Conservation (phyloP, 2,113 vertebrate species). For the Pagrus major region DNA sequence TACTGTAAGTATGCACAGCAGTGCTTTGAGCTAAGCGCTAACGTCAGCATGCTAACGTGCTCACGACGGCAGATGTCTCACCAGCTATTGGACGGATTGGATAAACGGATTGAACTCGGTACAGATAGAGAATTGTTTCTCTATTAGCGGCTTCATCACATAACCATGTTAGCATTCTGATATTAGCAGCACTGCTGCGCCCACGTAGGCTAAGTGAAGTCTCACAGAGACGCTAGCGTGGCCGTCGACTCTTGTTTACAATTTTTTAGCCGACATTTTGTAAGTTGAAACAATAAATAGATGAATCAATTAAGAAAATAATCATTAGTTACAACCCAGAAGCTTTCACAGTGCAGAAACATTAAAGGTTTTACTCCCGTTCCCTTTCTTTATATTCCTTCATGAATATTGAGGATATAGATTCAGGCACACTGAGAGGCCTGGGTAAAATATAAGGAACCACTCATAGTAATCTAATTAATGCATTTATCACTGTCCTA, state of each 20-base stretch:
- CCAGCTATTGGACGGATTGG: neutral
- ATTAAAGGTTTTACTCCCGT: neutral
- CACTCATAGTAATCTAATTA: slow-evolving; percentile 43
- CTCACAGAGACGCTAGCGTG: neutral
- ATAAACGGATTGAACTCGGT: too few relatives aligned
- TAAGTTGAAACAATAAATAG: neutral
- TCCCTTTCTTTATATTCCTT: neutral
- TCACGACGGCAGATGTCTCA: too few relatives aligned
- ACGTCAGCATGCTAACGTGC: neutral
- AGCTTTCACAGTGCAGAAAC: neutral
- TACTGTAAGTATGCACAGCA: neutral
- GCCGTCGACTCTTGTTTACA: neutral
- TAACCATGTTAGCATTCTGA: neutral
- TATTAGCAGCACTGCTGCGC: neutral
- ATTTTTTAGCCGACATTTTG: neutral
- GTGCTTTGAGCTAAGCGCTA: neutral
- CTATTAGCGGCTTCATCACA: too few relatives aligned
- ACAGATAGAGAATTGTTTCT: too few relatives aligned
- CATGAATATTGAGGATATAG: slow-evolving; percentile 35
- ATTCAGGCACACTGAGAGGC: slow-evolving; percentile 14
- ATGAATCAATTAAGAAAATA: neutral
- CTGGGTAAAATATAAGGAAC: slow-evolving; percentile 18
- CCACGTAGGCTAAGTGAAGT: too few relatives aligned
- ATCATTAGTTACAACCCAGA: neutral
- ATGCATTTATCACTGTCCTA: slow-evolving; percentile 35